phyloP scores from a whole-genome alignment of 2,888 invertebrate genomes.

The Acleris emargana region DNA sequence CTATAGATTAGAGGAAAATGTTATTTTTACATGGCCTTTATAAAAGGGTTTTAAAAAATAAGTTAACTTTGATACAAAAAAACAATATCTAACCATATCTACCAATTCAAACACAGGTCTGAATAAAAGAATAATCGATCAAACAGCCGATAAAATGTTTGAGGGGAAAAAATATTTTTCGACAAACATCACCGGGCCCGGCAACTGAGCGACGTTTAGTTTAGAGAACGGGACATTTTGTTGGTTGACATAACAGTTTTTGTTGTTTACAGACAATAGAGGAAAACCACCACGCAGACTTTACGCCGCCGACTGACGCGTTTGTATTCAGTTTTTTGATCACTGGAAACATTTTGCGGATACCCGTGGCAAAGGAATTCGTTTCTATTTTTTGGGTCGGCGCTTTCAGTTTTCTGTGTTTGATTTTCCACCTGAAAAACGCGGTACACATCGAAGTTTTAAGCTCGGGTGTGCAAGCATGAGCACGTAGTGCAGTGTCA shows the following conservation, averaged over 20 bases:
- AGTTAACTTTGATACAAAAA: too few relatives aligned
- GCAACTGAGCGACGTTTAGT: slow-evolving; percentile 29
- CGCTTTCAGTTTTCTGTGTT: background rate
- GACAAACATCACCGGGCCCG: slow-evolving; percentile 14
- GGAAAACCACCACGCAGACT: slow-evolving; percentile 41
- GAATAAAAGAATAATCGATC: slow-evolving; percentile 18
- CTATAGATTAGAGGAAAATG: too few relatives aligned
- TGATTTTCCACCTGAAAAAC: background rate
- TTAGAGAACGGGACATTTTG: slow-evolving; percentile 39
- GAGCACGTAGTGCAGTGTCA: too few relatives aligned
- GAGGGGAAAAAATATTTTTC: slow-evolving; percentile 6
- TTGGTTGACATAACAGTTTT: slow-evolving; percentile 42
- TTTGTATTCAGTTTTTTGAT: slow-evolving; percentile 36
- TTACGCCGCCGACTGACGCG: slow-evolving; percentile 38
- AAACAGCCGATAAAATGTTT: slow-evolving; percentile 22
- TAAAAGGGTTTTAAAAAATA: too few relatives aligned
- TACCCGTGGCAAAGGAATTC: slow-evolving; percentile 10
- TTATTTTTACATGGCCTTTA: too few relatives aligned
- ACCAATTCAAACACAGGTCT: slow-evolving; percentile 13
- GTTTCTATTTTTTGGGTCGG: background rate
- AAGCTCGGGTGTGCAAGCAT: background rate
- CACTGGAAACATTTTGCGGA: slow-evolving; percentile 26
- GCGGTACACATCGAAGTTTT: background rate
- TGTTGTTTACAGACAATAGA: slow-evolving; percentile 41
- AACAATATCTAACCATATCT: too few relatives aligned